Evolutionary conservation across 2,113 vertebrate genomes (phyloP).

Genomic region (Ifrita kowaldi): DNA sequence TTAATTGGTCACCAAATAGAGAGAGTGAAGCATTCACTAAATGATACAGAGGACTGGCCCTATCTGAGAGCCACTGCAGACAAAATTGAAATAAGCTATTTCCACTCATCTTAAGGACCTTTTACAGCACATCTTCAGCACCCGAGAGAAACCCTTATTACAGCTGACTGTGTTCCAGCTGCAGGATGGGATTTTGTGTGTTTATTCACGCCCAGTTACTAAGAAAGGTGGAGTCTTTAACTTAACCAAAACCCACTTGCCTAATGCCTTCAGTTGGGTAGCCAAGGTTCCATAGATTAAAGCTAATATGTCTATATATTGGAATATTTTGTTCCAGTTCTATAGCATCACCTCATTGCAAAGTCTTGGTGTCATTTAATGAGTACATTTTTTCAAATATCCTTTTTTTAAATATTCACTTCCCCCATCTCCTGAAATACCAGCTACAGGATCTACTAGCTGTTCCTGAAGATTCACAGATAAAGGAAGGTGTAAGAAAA

Average conservation of each 20-base stretch:
- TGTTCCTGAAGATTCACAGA: neutral
- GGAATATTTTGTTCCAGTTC: neutral
- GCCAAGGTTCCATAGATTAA: neutral
- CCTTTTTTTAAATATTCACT: neutral
- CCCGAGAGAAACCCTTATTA: neutral
- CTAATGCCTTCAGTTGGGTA: neutral
- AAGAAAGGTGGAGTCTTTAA: neutral
- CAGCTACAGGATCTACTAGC: neutral
- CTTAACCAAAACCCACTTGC: neutral
- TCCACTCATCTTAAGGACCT: neutral
- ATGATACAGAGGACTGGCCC: neutral
- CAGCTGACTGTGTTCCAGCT: neutral
- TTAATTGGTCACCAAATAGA: neutral
- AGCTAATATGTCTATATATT: neutral
- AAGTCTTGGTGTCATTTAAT: neutral
- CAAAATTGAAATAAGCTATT: neutral
- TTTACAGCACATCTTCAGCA: neutral
- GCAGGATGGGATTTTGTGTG: neutral
- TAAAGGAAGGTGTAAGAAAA: neutral
- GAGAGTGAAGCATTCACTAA: neutral
- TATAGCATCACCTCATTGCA: neutral
- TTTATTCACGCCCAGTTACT: neutral
- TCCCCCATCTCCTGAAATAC: neutral
- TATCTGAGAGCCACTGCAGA: neutral
- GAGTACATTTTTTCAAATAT: neutral